phyloP scores from a whole-genome alignment of 2,113 vertebrate genomes.

The Aleadryas rufinucha region DNA sequence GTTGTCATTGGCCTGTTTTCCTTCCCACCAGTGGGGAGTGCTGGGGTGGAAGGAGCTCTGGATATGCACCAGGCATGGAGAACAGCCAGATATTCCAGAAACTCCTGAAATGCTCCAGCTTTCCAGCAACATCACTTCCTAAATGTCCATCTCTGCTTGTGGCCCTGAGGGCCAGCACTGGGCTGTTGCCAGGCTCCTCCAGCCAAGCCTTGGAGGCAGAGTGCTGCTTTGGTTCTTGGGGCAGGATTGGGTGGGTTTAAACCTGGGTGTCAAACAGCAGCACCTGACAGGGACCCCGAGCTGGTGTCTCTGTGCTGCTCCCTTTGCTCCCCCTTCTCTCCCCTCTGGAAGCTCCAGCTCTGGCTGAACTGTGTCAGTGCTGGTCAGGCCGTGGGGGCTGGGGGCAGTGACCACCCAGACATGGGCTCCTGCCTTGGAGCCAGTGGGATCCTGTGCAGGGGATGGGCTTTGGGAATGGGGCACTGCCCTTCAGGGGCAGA shows the following conservation, averaged over 20 bases:
- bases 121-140: not conserved
- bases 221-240: not conserved
- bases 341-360: not conserved
- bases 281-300: fast-evolving
- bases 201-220: not conserved
- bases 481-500: not conserved
- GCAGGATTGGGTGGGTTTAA: not conserved
- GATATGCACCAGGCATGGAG: fast-evolving
- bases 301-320: not conserved
- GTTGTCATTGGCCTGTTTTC: not conserved
- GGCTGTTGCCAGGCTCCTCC: not conserved
- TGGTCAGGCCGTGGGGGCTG: fast-evolving
- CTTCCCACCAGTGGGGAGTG: not conserved
- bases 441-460: not conserved
- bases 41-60: not conserved
- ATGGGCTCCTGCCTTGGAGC: not conserved
- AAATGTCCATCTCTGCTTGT: not conserved
- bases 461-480: not conserved
- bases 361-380: fast-evolving
- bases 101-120: not conserved
- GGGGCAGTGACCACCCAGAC: not conserved
- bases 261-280: not conserved
- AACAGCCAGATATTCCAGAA: not conserved
- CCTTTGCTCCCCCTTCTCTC: not conserved
- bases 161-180: not conserved